Evolutionary conservation across 2,888 invertebrate genomes (phyloP).

Genomic region (Cheiracanthium punctorium): DNA sequence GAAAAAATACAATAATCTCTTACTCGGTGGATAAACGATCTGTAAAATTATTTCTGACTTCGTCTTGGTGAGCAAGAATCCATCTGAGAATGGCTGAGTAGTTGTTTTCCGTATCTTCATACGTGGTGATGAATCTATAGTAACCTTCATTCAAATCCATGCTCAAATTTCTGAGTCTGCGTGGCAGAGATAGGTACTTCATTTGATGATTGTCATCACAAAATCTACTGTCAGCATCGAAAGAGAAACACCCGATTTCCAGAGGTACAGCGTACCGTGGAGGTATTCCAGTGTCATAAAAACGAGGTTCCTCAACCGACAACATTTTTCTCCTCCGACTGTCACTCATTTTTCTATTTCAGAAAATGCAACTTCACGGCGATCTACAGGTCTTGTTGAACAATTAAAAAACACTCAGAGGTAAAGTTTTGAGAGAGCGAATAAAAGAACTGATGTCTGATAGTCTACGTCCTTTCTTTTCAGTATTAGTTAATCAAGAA

Average conservation of each 20-base stretch:
- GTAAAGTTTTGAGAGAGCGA: no score
- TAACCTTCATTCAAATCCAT: slow-evolving; percentile 76
- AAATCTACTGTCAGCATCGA: slow-evolving; percentile 74
- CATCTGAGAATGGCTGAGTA: slow-evolving; percentile 80
- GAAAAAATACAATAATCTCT: no score
- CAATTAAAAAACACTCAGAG: no score
- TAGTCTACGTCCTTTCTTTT: no score
- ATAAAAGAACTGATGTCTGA: no score
- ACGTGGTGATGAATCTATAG: slow-evolving; percentile 74
- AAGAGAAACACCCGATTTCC: slow-evolving; percentile 75
- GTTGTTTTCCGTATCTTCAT: slow-evolving; percentile 77
- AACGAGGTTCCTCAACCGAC: no score
- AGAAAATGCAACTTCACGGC: no score
- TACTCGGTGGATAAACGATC: no score
- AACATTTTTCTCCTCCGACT: no score
- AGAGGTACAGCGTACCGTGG: slow-evolving; percentile 75
- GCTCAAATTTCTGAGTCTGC: slow-evolving; percentile 70
- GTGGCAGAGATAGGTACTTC: slow-evolving; percentile 74
- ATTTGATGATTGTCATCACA: slow-evolving; percentile 74
- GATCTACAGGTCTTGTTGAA: no score
- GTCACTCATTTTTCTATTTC: no score
- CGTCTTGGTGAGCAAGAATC: slow-evolving; percentile 75
- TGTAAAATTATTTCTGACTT: not conserved
- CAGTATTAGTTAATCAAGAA: no score
- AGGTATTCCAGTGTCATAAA: slow-evolving; percentile 73